phyloP scores from a whole-genome alignment of 2,797 vertebrate species.

The Syndactyla subalaris region DNA sequence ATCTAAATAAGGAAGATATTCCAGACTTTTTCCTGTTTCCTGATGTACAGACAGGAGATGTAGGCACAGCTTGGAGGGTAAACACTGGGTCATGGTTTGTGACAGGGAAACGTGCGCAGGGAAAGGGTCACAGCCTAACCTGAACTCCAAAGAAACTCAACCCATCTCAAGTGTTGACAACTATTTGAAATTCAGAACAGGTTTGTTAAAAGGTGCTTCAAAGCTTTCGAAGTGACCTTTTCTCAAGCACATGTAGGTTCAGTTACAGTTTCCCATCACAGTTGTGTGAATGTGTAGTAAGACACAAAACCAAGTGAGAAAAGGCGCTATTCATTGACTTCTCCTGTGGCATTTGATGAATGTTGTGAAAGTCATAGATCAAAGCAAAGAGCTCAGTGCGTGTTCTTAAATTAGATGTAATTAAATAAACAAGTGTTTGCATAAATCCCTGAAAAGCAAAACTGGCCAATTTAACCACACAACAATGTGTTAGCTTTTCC shows the following conservation, averaged over 20 bases:
- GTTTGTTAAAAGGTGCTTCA: slow-evolving; percentile 16
- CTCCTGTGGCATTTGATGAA: slow-evolving; percentile 1
- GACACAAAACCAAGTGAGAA: not conserved
- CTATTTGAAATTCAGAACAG: slow-evolving; percentile 47
- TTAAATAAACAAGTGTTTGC: slow-evolving; percentile 24
- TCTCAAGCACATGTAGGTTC: not conserved
- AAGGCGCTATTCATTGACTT: not conserved
- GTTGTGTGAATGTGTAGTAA: not conserved
- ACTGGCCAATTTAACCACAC: not conserved
- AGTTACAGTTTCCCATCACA: slow-evolving; percentile 24
- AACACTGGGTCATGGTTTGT: not conserved
- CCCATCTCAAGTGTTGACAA: not conserved
- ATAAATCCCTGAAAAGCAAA: slow-evolving; percentile 49
- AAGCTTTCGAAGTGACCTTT: not conserved
- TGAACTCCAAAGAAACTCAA: slow-evolving; percentile 3
- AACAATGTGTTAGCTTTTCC: not conserved
- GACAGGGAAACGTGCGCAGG: not conserved
- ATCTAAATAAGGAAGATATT: not conserved
- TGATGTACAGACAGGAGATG: not conserved
- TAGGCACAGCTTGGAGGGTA: not conserved
- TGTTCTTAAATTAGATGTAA: slow-evolving; percentile 14
- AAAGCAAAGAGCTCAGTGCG: not conserved
- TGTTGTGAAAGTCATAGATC: slow-evolving; percentile 19
- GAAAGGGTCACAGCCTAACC: not conserved
- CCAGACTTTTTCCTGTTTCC: slow-evolving; percentile 25